Base-by-base conservation (phyloP, 2,113 vertebrate genomes). In the Cyprinodon variegatus region DNA sequence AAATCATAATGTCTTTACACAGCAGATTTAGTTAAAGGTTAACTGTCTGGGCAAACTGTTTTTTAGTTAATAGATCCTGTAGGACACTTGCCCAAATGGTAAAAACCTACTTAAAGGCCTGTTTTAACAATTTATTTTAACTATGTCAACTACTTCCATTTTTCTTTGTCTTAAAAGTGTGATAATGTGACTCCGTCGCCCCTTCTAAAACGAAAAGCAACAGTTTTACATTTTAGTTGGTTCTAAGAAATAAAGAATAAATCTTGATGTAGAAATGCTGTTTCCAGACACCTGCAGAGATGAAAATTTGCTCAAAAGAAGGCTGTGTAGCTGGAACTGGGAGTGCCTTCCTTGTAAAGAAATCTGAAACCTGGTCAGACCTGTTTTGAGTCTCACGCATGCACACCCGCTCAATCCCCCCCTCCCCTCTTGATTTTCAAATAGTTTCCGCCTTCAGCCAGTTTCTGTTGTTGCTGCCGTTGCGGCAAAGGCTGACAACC, bases 281-380 rank as follows among this genome's bases (percentile, higher is more conserved):
- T 15, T 9, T 57, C 9, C 20, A 9, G n/a, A 57, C 15, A 53
- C 17, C 4, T 1, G 22, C 61, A 63, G 13, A 15, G 14, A 38
- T 1, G 29, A 4, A 13, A 22, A 20, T 4, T 17, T 68, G 29
- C 29, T 4, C 6, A 50, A 38, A 57, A 75, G 74, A 38, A 3
- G 50, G 0, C 29, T 38, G 67, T 6, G 60, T 20, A 22, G n/a
- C 68, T 76, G 78, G 69, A 74, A 74, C 71, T 63, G 74, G 88
- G 90, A 86, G 91, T 70, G 86, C 72, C 85, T 70, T 53, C 43
- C 40, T 37, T 39, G 29, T 17, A 37, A 68, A 81, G 90, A 81
- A 90, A 93, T 83, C 64, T 80, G 90, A 92, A 70, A 89, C 88
- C 92, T 84, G 78, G 94, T 93, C 48, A 85, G 81, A 93, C 94